Conservation (phyloP, 2,888 invertebrate genomes). For the Gymnocheta viridis region DNA sequence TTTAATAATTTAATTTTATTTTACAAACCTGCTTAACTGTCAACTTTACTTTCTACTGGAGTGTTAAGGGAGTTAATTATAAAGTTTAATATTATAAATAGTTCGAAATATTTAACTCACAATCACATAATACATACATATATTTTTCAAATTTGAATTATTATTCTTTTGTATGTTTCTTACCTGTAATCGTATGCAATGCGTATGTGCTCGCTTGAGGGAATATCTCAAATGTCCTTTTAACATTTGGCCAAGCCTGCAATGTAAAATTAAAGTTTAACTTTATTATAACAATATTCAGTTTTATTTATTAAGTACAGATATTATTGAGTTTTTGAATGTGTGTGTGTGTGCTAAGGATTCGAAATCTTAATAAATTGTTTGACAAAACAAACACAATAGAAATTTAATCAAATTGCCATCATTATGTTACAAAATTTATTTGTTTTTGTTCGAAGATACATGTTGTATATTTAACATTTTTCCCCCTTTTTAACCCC, state of each 20-base stretch:
- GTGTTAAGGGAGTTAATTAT: too few relatives aligned
- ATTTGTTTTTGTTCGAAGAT: too few relatives aligned
- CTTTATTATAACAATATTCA: background rate
- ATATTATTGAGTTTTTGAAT: background rate
- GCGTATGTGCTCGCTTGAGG: constrained; percentile 73
- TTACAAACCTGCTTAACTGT: too few relatives aligned
- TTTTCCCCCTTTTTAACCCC: too few relatives aligned
- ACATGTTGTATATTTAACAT: too few relatives aligned
- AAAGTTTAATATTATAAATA: too few relatives aligned
- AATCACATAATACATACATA: too few relatives aligned
- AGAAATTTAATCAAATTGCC: background rate
- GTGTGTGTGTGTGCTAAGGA: background rate
- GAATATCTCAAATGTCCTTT: constrained; percentile 79
- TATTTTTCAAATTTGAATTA: too few relatives aligned
- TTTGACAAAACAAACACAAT: background rate
- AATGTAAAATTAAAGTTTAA: constrained; percentile 20
- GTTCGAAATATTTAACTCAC: too few relatives aligned
- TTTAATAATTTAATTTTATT: too few relatives aligned
- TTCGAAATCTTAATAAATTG: background rate
- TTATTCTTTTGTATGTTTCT: background rate
- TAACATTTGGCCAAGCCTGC: constrained; percentile 81
- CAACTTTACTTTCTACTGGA: too few relatives aligned
- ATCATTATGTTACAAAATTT: too few relatives aligned
- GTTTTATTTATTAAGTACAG: background rate
- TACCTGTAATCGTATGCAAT: constrained; percentile 81